A percentile compares a stretch with the other conserved stretches of the same genome.
phyloP scores from a whole-genome alignment of 2,797 vertebrate genomes.

The Delichon dasypus region DNA sequence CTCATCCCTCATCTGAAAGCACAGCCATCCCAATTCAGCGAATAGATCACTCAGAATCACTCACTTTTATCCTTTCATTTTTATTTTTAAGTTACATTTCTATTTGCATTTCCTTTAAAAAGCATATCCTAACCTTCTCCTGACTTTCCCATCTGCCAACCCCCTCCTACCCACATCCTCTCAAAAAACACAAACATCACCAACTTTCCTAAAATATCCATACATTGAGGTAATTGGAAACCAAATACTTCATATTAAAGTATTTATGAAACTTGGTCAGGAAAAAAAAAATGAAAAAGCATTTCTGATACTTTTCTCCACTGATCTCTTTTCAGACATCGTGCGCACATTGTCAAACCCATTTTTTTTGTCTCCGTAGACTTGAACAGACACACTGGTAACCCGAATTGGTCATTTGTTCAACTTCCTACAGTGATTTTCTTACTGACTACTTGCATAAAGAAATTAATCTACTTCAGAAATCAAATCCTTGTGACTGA shows the following conservation, averaged over 20 bases:
- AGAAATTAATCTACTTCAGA: neutral
- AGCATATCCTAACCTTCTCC: neutral
- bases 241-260: neutral
- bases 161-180: conserved; percentile 11
- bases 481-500: neutral
- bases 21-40: neutral
- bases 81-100: neutral
- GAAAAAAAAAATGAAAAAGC: neutral
- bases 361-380: neutral
- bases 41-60: neutral
- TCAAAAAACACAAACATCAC: neutral
- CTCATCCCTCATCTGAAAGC: neutral
- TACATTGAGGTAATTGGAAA: neutral
- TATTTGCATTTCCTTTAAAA: conserved; percentile 26
- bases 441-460: neutral
- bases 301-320: neutral
- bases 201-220: neutral
- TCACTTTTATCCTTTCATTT: neutral
- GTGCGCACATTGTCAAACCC: neutral
- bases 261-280: neutral
- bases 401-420: neutral
- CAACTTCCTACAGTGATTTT: neutral
- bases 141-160: conserved; percentile 6
- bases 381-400: neutral
- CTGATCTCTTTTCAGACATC: neutral